phyloP scores from a whole-genome alignment of 35 echinoderm and acorn worm genomes.

The Chiridota heheva region DNA sequence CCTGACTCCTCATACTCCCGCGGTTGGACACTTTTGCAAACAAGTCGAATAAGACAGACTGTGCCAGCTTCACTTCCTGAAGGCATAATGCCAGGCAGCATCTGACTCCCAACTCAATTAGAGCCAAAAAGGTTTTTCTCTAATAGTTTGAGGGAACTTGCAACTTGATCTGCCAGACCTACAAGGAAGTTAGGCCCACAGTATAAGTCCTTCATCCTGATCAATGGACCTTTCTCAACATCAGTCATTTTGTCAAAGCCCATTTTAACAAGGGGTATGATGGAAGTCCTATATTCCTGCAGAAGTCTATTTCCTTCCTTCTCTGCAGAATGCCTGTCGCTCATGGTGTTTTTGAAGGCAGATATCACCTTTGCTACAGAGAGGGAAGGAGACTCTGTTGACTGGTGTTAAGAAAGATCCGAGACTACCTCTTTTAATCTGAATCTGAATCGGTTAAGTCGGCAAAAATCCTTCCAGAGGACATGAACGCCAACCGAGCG shows the following conservation, averaged over 20 bases:
- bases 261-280: slow-evolving; percentile 27
- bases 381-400: neutral
- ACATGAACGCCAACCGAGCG: too few species aligned
- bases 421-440: too few species aligned
- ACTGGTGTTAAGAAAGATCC: slow-evolving; percentile 1
- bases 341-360: slow-evolving; percentile 56
- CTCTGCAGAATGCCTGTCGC: slow-evolving; percentile 39
- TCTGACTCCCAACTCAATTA: slow-evolving; percentile 3
- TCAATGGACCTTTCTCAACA: slow-evolving; percentile 22
- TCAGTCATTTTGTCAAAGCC: slow-evolving; percentile 36
- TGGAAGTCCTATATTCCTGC: slow-evolving; percentile 20
- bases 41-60: slow-evolving; percentile 4
- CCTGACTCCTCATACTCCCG: slow-evolving; percentile 37
- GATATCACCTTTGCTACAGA: slow-evolving; percentile 25
- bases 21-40: slow-evolving; percentile 57
- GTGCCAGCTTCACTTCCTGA: too few species aligned
- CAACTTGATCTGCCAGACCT: slow-evolving; percentile 47
- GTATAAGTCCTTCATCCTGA: slow-evolving; percentile 50
- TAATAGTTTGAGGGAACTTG: neutral
- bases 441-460: too few species aligned
- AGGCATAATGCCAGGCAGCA: too few species aligned
- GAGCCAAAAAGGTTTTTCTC: neutral
- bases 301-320: slow-evolving; percentile 39
- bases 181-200: slow-evolving; percentile 58
- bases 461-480: too few species aligned